Percentiles rank a stretch among this genome's conserved stretches.
phyloP scores from a whole-genome alignment of 2,888 invertebrate genomes.

The Glyphotaelius pellucidus region DNA sequence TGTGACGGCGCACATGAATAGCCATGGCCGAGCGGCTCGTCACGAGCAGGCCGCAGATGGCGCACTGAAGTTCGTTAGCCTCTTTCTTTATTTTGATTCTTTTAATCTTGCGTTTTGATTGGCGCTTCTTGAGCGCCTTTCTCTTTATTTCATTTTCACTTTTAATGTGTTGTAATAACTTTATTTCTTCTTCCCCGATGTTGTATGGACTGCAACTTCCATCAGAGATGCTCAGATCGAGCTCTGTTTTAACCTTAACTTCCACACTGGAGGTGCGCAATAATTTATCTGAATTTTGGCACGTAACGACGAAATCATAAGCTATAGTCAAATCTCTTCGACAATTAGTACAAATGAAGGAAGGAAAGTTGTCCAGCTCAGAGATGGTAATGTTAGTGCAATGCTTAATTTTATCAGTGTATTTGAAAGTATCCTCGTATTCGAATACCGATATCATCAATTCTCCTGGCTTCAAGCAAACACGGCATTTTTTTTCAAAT shows the following conservation, averaged over 20 bases:
- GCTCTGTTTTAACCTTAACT: constrained; percentile 37
- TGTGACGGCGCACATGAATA: constrained; percentile 60
- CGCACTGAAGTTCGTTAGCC: constrained; percentile 39
- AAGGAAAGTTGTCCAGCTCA: constrained; percentile 50
- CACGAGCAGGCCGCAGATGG: constrained; percentile 45
- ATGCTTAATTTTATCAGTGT: constrained; percentile 49
- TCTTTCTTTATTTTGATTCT: constrained; percentile 32
- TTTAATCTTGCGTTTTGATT: background rate
- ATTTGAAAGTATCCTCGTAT: constrained; percentile 44
- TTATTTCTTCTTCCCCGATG: background rate
- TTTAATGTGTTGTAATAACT: background rate
- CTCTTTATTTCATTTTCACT: background rate
- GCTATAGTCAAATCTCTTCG: constrained; percentile 49
- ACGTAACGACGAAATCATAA: constrained; percentile 56
- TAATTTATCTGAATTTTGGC: constrained; percentile 55
- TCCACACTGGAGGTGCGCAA: constrained; percentile 37
- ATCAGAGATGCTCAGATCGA: background rate
- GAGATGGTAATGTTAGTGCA: constrained; percentile 53
- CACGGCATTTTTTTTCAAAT: constrained; percentile 49
- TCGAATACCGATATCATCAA: constrained; percentile 53
- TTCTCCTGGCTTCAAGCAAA: constrained; percentile 48
- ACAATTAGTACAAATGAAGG: constrained; percentile 50
- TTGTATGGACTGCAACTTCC: background rate
- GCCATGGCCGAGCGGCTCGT: constrained; percentile 50
- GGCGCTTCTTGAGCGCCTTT: background rate